Evolutionary conservation across 2,797 vertebrate species (phyloP).

Genomic region (Buphagus erythrorhynchus): DNA sequence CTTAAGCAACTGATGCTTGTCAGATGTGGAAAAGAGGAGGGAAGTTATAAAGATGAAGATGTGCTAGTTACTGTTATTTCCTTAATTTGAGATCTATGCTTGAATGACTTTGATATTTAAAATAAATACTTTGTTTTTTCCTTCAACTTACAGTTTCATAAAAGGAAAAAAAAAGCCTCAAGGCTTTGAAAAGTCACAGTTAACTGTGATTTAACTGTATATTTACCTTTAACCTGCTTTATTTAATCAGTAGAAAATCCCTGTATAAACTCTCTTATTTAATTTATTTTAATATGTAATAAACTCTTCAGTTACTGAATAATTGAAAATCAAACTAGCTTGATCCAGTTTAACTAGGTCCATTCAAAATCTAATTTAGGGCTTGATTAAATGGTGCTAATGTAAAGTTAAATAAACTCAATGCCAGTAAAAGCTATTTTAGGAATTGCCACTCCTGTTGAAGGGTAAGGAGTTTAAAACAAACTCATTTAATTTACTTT

Average conservation of each 20-base stretch:
- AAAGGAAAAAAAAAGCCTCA: background rate
- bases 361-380: constrained; percentile 41
- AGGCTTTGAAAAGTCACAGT: background rate
- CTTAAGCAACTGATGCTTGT: background rate
- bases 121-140: background rate
- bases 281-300: background rate
- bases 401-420: constrained; percentile 21
- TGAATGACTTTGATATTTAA: background rate
- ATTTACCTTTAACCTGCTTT: background rate
- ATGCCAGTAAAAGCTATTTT: constrained; percentile 27
- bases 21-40: background rate
- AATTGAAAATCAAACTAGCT: background rate
- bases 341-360: background rate
- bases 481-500: constrained; percentile 37
- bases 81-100: background rate
- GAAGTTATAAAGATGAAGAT: background rate
- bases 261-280: background rate
- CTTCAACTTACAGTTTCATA: background rate
- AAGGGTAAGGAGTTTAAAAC: constrained; percentile 6
- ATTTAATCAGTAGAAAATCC: background rate
- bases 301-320: background rate
- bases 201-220: background rate
- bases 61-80: background rate
- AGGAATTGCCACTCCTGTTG: background rate
- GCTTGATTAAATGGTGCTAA: constrained; percentile 39